Conservation (phyloP, 2,797 vertebrate species). For the Xenopus petersii region DNA sequence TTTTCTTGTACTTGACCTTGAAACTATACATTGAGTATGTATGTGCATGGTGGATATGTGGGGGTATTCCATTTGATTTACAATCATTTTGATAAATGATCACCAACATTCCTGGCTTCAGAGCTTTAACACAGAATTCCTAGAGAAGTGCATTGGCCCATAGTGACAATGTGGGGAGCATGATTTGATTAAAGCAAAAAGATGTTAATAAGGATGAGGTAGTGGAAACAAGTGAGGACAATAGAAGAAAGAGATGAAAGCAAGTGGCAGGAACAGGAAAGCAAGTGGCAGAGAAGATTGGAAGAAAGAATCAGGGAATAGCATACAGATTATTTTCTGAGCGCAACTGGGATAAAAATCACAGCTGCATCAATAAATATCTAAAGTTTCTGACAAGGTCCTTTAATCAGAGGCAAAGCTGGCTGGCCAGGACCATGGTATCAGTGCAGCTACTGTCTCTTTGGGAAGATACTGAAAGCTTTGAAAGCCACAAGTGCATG, state of each 20-base stretch:
- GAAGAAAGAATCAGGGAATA: neutral
- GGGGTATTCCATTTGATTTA: too few relatives aligned
- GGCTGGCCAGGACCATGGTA: slow-evolving; percentile 38
- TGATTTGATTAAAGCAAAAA: too few relatives aligned
- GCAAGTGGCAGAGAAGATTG: neutral
- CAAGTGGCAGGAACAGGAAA: neutral
- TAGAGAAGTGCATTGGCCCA: too few relatives aligned
- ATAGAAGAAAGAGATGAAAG: neutral
- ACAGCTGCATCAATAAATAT: slow-evolving; percentile 57
- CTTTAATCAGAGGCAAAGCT: slow-evolving; percentile 53
- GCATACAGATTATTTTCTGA: slow-evolving; percentile 38
- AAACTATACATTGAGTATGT: too few relatives aligned
- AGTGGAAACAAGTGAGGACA: neutral
- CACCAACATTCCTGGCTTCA: too few relatives aligned
- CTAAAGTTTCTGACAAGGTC: slow-evolving; percentile 59
- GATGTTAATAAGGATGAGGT: too few relatives aligned
- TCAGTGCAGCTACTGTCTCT: slow-evolving; percentile 39
- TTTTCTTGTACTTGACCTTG: too few relatives aligned
- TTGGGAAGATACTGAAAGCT: slow-evolving; percentile 30
- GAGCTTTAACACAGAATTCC: too few relatives aligned
- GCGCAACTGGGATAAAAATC: slow-evolving; percentile 41
- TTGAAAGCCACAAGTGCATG: neutral
- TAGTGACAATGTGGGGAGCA: too few relatives aligned
- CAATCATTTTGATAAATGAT: too few relatives aligned
- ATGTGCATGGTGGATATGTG: too few relatives aligned